phyloP scores from a whole-genome alignment of 2,113 vertebrate genomes.

The Nycticorax nycticorax region DNA sequence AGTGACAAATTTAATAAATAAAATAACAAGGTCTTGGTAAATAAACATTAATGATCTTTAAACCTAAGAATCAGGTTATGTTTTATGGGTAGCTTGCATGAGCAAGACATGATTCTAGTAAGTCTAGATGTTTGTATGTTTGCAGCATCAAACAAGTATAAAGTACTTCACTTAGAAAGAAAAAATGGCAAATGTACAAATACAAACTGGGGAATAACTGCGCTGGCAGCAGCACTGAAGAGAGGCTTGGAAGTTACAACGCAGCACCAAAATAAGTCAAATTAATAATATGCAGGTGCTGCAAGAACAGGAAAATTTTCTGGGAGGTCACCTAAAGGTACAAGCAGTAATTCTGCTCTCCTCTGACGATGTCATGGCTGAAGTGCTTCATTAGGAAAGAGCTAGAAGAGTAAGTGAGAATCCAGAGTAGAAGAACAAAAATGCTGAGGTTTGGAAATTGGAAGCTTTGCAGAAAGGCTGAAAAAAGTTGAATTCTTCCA shows the following conservation, averaged over 20 bases:
- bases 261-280: neutral
- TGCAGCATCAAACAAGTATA: neutral
- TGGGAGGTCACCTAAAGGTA: neutral
- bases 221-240: neutral
- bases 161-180: neutral
- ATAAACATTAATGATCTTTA: slow-evolving; percentile 76
- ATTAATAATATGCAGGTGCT: slow-evolving; percentile 5
- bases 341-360: neutral
- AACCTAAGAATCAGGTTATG: slow-evolving; percentile 23
- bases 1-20: slow-evolving; percentile 87
- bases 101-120: neutral
- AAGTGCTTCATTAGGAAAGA: neutral
- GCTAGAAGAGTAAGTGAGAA: neutral
- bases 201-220: neutral
- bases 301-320: neutral
- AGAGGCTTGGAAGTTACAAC: neutral
- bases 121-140: neutral
- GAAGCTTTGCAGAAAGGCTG: neutral
- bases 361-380: neutral
- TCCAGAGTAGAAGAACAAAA: neutral
- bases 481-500: neutral
- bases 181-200: neutral
- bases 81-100: neutral
- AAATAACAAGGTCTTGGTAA: slow-evolving; percentile 81
- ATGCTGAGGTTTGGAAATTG: neutral